Base-by-base conservation (phyloP, 2,888 invertebrate species). In the Epirrita christyi region DNA sequence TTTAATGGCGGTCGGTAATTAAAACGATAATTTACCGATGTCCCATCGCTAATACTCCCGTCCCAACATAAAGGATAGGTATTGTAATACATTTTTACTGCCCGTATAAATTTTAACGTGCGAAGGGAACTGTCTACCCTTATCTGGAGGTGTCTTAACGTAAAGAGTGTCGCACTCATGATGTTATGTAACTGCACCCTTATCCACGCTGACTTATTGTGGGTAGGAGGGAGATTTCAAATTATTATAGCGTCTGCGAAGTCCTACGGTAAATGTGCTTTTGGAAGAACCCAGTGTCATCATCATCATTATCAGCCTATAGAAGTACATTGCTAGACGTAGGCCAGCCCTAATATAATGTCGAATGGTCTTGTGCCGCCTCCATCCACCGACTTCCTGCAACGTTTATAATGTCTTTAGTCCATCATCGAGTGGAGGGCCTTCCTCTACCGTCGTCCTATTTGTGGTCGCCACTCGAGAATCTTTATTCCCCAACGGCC, bases 61-160 rank as follows among this genome's bases (percentile, higher is more conserved):
- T 59, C 64, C 64, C 55, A 36, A 53, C 56, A 48, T 62, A 64
- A 66, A 62, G 59, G 61, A 55, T 65, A 63, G 61, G 66, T 66
- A 72, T 68, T 73, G 68, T 67, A 64, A 72, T 71, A 76, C 68
- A 72, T 74, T 80, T 79, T 75, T 74, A 75, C 75, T 71, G 65
- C 59, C 71, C 64, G 66, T 78, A 83, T 84, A 83, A 83, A 83
- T 85, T 82, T 79, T 70, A 61, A 61, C 52, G 58, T 55, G 52
- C 48, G 40, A 48, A 34, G 47, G 56, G 46, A 55, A 34, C 58
- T 55, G 61, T 62, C 53, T 42, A 59, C 52, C 55, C 80, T 80
- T 80, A 80, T 84, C 80, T 79, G 61, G 56, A 67, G 68, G 67
- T 71, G 68, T 70, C 69, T 76, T 68, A 68, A 55, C 61, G 69